Evolutionary conservation across 2,797 vertebrate species (phyloP).

Genomic region (Cheirogaleus major): DNA sequence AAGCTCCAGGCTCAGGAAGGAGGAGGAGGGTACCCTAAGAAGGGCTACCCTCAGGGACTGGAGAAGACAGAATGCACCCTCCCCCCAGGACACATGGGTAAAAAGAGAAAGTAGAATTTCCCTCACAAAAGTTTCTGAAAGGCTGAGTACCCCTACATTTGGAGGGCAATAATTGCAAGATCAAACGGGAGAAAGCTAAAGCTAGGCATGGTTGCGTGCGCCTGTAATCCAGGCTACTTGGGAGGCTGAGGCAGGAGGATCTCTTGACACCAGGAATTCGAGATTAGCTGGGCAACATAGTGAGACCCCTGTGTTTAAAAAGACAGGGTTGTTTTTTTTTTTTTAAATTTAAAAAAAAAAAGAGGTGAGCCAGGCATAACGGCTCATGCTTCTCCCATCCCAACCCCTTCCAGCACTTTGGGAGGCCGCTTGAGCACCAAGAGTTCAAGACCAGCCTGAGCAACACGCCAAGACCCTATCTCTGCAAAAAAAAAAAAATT

Average conservation of each 20-base stretch:
- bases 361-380: neutral
- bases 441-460: neutral
- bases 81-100: neutral
- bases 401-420: neutral
- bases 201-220: neutral
- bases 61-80: neutral
- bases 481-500: neutral
- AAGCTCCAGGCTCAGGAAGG: neutral
- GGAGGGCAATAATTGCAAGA: neutral
- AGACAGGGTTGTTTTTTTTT: too few relatives aligned
- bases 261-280: neutral
- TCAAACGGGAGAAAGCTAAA: neutral
- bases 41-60: neutral
- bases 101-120: constrained; percentile 1
- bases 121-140: constrained; percentile 13
- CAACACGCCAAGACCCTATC: neutral
- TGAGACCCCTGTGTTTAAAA: neutral
- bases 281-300: neutral
- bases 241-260: neutral
- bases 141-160: neutral
- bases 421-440: neutral
- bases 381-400: neutral
- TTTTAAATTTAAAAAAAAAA: neutral
- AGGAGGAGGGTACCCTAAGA: neutral
- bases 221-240: neutral